These are phyloP conservation scores for Catocala nupta DNA, from an alignment of 2,888 invertebrate species.

Conservation along the genomic window DNA sequence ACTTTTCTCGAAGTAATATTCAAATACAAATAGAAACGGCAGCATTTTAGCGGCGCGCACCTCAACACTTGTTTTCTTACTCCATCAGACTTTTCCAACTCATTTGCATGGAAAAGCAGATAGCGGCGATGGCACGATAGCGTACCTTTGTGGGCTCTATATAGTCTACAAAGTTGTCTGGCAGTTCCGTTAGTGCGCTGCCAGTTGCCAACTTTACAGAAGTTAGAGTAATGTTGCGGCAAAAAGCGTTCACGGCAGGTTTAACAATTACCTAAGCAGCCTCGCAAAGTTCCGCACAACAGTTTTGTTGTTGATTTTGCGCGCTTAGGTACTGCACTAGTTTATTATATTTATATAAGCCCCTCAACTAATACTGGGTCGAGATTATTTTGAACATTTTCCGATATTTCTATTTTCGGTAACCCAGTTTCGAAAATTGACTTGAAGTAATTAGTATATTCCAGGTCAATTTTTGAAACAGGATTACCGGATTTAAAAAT, in stretches of 20 bases:
- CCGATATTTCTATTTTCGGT: no score
- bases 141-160: slow-evolving; percentile 83
- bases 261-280: slow-evolving; percentile 86
- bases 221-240: slow-evolving; percentile 84
- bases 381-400: no score
- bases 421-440: no score
- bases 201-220: slow-evolving; percentile 79
- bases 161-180: slow-evolving; percentile 78
- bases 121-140: slow-evolving; percentile 82
- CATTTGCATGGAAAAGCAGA: slow-evolving; percentile 87
- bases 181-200: slow-evolving; percentile 69
- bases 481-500: no score
- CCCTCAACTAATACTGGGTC: no score
- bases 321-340: slow-evolving; percentile 32
- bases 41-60: slow-evolving; percentile 59
- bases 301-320: slow-evolving; percentile 69
- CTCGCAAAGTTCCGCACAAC: slow-evolving; percentile 64
- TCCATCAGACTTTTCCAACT: slow-evolving; percentile 83
- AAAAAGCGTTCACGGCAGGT: slow-evolving; percentile 84
- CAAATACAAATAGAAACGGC: slow-evolving; percentile 32
- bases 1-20: no score
- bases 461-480: no score
- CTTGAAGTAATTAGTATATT: no score
- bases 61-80: slow-evolving; percentile 79
- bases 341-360: neutral